A percentile compares a stretch with the other conserved stretches of the same genome.
Evolutionary conservation across 2,888 invertebrate genomes (phyloP).

Genomic region (Megastigmus dorsalis): DNA sequence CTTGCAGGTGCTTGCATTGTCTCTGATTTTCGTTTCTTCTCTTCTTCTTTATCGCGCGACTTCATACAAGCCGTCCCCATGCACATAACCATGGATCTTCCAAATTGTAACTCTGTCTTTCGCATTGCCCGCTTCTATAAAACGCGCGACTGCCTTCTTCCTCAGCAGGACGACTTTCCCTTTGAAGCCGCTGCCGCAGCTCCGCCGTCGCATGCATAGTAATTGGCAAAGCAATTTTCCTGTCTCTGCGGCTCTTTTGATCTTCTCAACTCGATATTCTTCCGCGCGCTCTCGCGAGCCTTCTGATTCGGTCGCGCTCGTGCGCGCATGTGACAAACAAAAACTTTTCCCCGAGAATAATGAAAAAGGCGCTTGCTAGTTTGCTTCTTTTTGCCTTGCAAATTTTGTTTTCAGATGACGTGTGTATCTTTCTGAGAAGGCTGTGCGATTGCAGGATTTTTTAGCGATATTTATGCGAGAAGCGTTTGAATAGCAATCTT

Average conservation of each 20-base stretch:
- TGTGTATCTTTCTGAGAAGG: no score
- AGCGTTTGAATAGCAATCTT: no score
- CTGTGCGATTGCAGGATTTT: no score
- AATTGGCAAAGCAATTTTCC: constrained; percentile 61
- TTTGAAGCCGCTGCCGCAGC: constrained; percentile 16
- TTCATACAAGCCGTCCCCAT: not conserved
- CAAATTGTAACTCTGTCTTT: constrained; percentile 7
- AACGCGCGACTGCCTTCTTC: not conserved
- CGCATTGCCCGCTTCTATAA: not conserved
- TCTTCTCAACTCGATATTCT: constrained; percentile 32
- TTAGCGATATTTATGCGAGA: no score
- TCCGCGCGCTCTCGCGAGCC: not conserved
- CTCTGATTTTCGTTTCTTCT: not conserved
- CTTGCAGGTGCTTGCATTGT: not conserved
- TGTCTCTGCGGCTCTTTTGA: constrained; percentile 43
- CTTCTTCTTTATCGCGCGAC: not conserved
- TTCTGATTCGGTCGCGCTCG: constrained; percentile 14
- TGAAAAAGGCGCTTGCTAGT: not conserved
- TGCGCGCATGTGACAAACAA: constrained; percentile 3
- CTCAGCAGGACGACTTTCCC: not conserved
- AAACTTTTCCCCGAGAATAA: not conserved
- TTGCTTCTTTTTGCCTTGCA: no score
- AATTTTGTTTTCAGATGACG: no score
- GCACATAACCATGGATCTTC: not conserved
- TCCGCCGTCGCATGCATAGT: constrained; percentile 41